Base-by-base conservation (phyloP, 1,140 invertebrate genomes). In the Nylanderia fulva region DNA sequence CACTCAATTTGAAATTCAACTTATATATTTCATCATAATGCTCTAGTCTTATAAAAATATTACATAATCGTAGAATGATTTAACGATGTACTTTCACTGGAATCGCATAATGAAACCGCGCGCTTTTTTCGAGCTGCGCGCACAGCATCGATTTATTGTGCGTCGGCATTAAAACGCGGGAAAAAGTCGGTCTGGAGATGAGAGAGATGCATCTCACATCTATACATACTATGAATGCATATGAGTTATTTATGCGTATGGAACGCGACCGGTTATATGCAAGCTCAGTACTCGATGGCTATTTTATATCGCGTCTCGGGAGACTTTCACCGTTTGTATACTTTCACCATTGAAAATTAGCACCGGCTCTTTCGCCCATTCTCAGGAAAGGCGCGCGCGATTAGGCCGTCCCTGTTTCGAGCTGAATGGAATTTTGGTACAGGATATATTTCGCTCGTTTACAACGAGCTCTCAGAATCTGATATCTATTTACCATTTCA, bases 331-430 rank as follows among this genome's bases (percentile, higher is more conserved):
- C 80, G 82, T 39, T 58, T 42, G 56, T 69, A 15, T 86, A 91
- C 91, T 92, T 92, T 92, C 91, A 92, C 91, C 63, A 58, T 83
- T 85, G 80, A 88, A 87, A 90, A 88, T 89, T 86, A 86, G 77
- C 87, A 79, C 56, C 36, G 64, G 33, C 66, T 72, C 52, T 54
- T 72, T 89, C 48, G 60, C 21, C 58, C 68, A 29, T 66, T 69
- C 60, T 54, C 24, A 72, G 36, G 4, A 58, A 64, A 80, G 56
- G 63, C 54, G 48, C 29, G 60, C 15, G 56, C 36, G 33, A 54
- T 18, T 69, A 69, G 54, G 45, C 27, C 33, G 42, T 75, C 45
- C 6, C 11, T 68, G 5, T 33, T 24, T 24, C 5, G 27, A 15
- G 45, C 1, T 2, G 21, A 27, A 24, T 18, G 13, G n/a, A n/a